phyloP scores from a whole-genome alignment of 2,113 vertebrate species.

The Psophia crepitans region DNA sequence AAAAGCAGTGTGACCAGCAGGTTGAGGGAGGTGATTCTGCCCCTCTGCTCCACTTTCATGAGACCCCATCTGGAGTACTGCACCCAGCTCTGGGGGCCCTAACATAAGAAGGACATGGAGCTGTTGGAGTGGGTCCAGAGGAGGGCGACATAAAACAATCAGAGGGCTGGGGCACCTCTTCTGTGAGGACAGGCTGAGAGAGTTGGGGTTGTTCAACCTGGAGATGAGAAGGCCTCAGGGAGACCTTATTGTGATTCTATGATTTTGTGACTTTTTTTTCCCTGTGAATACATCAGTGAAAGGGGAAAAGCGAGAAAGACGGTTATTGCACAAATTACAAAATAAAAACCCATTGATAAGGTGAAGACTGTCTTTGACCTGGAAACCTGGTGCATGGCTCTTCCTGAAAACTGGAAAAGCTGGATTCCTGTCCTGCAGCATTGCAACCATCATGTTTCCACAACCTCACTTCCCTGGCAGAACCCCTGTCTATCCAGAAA shows the following conservation, averaged over 20 bases:
- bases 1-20: background rate
- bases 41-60: fast-evolving
- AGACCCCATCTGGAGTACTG: background rate
- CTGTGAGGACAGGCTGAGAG: background rate
- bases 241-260: background rate
- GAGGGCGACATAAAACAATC: background rate
- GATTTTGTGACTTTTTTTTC: background rate
- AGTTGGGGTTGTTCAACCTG: background rate
- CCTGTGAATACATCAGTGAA: background rate
- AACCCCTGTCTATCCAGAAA: background rate
- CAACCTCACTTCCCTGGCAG: background rate
- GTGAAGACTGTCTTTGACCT: background rate
- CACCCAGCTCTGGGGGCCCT: fast-evolving
- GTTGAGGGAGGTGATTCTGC: background rate
- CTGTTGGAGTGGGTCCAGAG: background rate
- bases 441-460: background rate
- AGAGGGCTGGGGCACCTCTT: background rate
- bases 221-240: background rate
- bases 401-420: background rate
- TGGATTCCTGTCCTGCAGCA: background rate
- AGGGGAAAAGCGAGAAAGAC: background rate
- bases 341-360: background rate
- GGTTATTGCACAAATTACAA: background rate
- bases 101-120: background rate
- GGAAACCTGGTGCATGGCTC: background rate